A percentile compares a stretch with the other conserved stretches of the same genome.
These are phyloP conservation scores for Anarrhichthys ocellatus DNA, from an alignment of 2,113 vertebrate genomes.

Conservation along the genomic window DNA sequence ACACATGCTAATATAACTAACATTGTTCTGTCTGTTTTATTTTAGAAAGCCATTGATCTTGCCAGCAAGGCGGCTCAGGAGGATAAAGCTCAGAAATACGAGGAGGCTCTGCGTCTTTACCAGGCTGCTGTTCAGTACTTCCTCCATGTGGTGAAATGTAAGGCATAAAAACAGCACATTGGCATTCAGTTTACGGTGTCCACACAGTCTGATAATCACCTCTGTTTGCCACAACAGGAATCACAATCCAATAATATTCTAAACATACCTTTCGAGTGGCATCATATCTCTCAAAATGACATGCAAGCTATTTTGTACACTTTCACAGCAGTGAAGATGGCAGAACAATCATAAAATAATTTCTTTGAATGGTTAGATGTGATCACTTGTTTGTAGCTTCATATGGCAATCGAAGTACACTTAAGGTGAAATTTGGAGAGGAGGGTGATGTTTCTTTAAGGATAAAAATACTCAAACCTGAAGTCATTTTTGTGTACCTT, in stretches of 20 bases:
- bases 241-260: neutral
- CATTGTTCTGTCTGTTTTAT: slow-evolving; percentile 31
- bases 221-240: neutral
- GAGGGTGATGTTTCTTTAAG: neutral
- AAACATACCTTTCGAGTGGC: neutral
- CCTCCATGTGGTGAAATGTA: slow-evolving; percentile 97
- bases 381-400: neutral
- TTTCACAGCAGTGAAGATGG: neutral
- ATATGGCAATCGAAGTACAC: neutral
- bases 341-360: neutral
- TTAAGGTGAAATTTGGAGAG: neutral
- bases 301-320: neutral
- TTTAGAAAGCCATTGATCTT: slow-evolving; percentile 97
- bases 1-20: neutral
- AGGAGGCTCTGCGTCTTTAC: slow-evolving; percentile 94
- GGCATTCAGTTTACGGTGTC: neutral
- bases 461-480: neutral
- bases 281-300: neutral
- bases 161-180: slow-evolving; percentile 58
- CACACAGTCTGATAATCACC: neutral
- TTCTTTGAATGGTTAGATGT: neutral
- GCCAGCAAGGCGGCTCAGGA: slow-evolving; percentile 95
- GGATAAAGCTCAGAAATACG: slow-evolving; percentile 96
- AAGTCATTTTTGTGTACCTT: neutral
- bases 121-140: slow-evolving; percentile 96